A percentile compares a stretch with the other conserved stretches of the same genome.
phyloP scores from a whole-genome alignment of 2,113 vertebrate species.

The Grammomys dolichurus region DNA sequence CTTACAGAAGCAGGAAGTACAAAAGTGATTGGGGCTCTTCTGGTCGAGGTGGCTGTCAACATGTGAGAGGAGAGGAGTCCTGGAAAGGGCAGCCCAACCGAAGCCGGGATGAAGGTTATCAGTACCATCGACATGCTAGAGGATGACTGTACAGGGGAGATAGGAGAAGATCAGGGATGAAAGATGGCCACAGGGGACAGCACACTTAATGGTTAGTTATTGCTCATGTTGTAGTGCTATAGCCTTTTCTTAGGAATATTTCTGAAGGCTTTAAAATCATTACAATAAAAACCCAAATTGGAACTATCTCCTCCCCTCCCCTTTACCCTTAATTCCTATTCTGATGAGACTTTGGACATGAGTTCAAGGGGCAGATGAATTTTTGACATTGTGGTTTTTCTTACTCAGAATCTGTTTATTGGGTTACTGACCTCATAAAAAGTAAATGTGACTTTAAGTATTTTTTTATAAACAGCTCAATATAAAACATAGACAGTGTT shows the following conservation, averaged over 20 bases:
- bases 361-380: constrained; percentile 71
- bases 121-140: constrained; percentile 84
- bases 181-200: constrained; percentile 87
- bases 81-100: constrained; percentile 87
- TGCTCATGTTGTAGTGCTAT: constrained; percentile 29
- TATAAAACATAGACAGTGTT: constrained; percentile 82
- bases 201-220: constrained; percentile 78
- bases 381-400: constrained; percentile 73
- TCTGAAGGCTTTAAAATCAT: constrained; percentile 73
- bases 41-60: constrained; percentile 87
- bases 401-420: constrained; percentile 76
- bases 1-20: constrained; percentile 86
- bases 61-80: constrained; percentile 85
- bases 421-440: constrained; percentile 71
- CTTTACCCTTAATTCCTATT: constrained; percentile 44
- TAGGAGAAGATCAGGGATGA: constrained; percentile 85
- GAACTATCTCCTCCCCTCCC: constrained; percentile 43
- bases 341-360: constrained; percentile 68
- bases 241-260: constrained; percentile 73
- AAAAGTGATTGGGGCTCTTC: constrained; percentile 86
- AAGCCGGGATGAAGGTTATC: constrained; percentile 86
- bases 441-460: constrained; percentile 83
- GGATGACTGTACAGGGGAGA: constrained; percentile 87
- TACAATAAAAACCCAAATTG: constrained; percentile 69
- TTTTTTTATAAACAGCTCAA: constrained; percentile 83